Conservation (phyloP, 2,113 vertebrate genomes). For the Peucedramus taeniatus region DNA sequence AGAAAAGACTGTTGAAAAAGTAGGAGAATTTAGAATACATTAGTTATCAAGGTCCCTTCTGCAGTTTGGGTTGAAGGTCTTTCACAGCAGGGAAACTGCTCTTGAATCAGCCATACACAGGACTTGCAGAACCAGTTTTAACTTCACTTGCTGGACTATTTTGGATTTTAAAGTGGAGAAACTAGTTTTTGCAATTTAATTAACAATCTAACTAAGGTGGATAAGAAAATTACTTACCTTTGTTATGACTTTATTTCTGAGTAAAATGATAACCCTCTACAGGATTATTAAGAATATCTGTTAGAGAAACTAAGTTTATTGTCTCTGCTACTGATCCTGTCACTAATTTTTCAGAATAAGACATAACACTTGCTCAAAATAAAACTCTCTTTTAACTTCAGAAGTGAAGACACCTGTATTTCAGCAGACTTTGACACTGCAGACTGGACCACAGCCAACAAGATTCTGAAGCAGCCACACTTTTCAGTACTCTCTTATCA, state of each 20-base stretch:
- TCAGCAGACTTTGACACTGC: background rate
- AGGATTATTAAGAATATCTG: background rate
- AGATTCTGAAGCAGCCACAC: background rate
- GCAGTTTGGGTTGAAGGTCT: background rate
- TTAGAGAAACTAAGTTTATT: background rate
- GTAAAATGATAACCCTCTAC: background rate
- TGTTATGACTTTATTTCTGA: background rate
- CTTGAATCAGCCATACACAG: background rate
- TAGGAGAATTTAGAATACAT: background rate
- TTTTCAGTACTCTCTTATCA: background rate
- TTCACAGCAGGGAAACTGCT: background rate
- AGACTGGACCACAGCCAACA: background rate
- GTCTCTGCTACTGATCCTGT: background rate
- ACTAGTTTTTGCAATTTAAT: background rate
- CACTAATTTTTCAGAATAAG: background rate
- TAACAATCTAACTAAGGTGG: background rate
- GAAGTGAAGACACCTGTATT: background rate
- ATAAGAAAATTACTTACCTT: background rate
- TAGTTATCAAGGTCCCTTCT: background rate
- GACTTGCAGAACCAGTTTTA: background rate
- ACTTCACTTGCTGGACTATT: background rate
- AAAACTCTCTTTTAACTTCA: background rate
- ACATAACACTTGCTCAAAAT: background rate
- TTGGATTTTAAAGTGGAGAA: background rate
- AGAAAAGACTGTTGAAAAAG: background rate